Conservation (phyloP, 2,888 invertebrate species). For the Tachina fera region DNA sequence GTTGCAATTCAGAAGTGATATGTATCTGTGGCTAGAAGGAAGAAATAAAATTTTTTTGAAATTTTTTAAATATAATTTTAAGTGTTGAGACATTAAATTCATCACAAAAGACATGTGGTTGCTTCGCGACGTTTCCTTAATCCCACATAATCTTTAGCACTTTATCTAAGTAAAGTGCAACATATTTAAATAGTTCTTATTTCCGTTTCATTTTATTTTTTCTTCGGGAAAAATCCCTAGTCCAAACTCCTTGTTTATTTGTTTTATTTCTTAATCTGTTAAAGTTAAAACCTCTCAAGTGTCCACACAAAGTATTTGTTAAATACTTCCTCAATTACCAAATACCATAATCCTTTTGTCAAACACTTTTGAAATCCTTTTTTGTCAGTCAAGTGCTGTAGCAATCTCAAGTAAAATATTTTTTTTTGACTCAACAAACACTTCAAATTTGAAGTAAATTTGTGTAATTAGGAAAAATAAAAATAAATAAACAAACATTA, state of each 20-base stretch:
- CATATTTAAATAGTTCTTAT: neutral
- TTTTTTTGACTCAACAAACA: constrained; percentile 32
- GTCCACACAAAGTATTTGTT: neutral
- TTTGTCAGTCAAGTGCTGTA: constrained; percentile 27
- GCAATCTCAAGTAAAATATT: constrained; percentile 17
- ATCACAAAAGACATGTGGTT: neutral
- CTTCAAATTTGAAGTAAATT: constrained; percentile 5
- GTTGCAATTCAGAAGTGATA: no score
- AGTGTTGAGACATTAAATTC: neutral
- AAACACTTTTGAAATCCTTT: constrained; percentile 10
- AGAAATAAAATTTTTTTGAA: no score
- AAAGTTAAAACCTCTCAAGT: constrained; percentile 31
- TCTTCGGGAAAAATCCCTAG: neutral
- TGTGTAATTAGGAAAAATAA: constrained; percentile 12
- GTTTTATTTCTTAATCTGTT: constrained; percentile 50
- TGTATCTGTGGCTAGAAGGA: no score
- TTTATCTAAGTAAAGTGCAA: neutral
- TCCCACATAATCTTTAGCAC: neutral
- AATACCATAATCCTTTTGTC: constrained; percentile 3
- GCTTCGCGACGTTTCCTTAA: neutral
- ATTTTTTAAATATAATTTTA: neutral
- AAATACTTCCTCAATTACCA: constrained; percentile 4
- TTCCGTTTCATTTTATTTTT: constrained; percentile 4
- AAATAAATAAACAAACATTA: constrained; percentile 33
- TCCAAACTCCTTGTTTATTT: constrained; percentile 19